These are phyloP conservation scores for Spisula solida DNA, from an alignment of 2,888 invertebrate genomes.

Conservation along the genomic window DNA sequence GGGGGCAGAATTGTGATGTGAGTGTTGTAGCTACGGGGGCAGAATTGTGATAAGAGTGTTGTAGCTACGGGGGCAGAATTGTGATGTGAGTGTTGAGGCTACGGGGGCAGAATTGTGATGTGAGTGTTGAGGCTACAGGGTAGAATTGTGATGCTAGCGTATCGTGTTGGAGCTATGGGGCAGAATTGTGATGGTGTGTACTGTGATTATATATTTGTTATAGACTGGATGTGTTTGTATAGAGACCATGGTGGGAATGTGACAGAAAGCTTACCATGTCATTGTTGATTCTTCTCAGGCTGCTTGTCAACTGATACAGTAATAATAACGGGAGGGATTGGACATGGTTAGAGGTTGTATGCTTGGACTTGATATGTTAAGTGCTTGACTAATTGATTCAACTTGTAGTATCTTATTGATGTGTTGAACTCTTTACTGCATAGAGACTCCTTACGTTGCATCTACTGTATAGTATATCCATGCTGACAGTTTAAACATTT, in stretches of 20 bases:
- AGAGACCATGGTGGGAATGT: background rate
- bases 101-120: too few relatives aligned
- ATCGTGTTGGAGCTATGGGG: too few relatives aligned
- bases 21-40: too few relatives aligned
- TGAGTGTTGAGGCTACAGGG: too few relatives aligned
- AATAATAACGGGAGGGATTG: background rate
- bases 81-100: too few relatives aligned
- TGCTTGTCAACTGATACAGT: background rate
- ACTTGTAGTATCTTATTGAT: background rate
- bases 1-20: too few relatives aligned
- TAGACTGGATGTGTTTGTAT: background rate
- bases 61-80: too few relatives aligned
- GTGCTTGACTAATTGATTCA: background rate
- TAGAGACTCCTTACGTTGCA: background rate
- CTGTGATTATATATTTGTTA: constrained; percentile 2
- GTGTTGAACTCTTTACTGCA: background rate
- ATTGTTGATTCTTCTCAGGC: background rate
- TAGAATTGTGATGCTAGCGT: too few relatives aligned
- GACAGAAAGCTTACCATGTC: background rate
- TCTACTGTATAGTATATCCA: too few relatives aligned
- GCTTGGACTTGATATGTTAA: background rate
- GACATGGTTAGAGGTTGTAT: too few relatives aligned
- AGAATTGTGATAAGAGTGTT: too few relatives aligned
- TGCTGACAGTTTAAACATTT: too few relatives aligned
- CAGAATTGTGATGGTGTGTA: background rate